Conservation (phyloP, 1,140 invertebrate genomes). For the Monochamus saltuarius region DNA sequence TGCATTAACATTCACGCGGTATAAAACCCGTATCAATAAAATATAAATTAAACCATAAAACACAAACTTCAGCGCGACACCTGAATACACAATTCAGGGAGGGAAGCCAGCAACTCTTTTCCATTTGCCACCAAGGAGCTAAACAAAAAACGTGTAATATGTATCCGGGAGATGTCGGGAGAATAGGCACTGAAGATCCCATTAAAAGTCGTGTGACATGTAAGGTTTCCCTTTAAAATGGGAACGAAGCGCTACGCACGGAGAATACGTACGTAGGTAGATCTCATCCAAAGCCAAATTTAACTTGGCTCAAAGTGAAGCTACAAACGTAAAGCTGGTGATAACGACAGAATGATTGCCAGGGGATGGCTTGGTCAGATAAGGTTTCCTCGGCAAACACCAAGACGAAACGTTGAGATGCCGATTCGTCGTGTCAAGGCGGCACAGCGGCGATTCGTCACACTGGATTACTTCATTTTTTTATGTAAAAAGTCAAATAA, state of each 20-base stretch:
- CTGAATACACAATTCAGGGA: too few relatives aligned
- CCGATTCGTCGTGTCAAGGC: too few relatives aligned
- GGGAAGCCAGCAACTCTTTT: too few relatives aligned
- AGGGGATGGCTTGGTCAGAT: slow-evolving; percentile 28
- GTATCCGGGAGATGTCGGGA: slow-evolving; percentile 1
- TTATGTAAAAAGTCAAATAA: too few relatives aligned
- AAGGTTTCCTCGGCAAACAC: slow-evolving; percentile 25
- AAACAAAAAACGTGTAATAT: not conserved
- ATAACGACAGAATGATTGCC: slow-evolving; percentile 30
- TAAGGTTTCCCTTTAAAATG: slow-evolving; percentile 14
- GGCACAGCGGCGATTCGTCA: too few relatives aligned
- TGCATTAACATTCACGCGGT: too few relatives aligned
- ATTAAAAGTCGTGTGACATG: slow-evolving; percentile 19
- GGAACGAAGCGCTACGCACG: slow-evolving; percentile 1
- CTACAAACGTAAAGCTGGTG: slow-evolving; percentile 18
- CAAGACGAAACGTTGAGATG: not conserved
- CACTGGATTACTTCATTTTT: too few relatives aligned
- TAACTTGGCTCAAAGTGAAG: slow-evolving; percentile 14
- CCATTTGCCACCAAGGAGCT: too few relatives aligned
- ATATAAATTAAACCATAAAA: too few relatives aligned
- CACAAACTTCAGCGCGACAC: too few relatives aligned
- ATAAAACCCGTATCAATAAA: too few relatives aligned
- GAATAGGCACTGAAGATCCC: slow-evolving; percentile 17
- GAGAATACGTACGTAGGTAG: slow-evolving; percentile 7
- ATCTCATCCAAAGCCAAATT: slow-evolving; percentile 15